Percentiles rank a stretch among this genome's conserved stretches.
Conservation (phyloP, 2,797 vertebrate species). For the Natrix natrix region DNA sequence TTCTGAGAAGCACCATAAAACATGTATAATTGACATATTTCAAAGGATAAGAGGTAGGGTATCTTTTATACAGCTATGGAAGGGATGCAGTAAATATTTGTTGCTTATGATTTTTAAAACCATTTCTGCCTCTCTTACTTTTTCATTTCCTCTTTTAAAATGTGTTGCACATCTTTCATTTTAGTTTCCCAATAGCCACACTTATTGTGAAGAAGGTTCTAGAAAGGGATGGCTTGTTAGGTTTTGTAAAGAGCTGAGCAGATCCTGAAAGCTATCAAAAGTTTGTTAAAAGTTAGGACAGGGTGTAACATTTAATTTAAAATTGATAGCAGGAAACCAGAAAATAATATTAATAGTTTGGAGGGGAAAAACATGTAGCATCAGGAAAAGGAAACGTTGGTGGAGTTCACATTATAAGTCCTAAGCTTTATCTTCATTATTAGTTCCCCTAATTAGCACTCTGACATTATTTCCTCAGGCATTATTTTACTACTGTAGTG, state of each 20-base stretch:
- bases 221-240: neutral
- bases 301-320: neutral
- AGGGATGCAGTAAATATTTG: neutral
- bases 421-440: neutral
- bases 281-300: neutral
- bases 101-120: neutral
- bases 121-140: neutral
- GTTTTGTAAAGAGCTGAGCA: neutral
- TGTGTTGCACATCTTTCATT: neutral
- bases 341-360: conserved; percentile 8
- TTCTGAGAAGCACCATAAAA: neutral
- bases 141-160: conserved; percentile 23
- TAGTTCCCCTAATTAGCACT: neutral
- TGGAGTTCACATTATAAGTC: neutral
- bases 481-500: neutral
- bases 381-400: conserved; percentile 12
- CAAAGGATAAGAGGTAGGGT: neutral
- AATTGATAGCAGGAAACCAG: conserved; percentile 17
- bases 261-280: neutral
- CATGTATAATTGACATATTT: neutral
- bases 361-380: neutral
- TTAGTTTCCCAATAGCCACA: neutral
- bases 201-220: neutral
- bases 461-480: neutral
- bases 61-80: neutral